These are phyloP conservation scores for Monochamus alternatus DNA, from an alignment of 2,888 invertebrate species.

Conservation along the genomic window DNA sequence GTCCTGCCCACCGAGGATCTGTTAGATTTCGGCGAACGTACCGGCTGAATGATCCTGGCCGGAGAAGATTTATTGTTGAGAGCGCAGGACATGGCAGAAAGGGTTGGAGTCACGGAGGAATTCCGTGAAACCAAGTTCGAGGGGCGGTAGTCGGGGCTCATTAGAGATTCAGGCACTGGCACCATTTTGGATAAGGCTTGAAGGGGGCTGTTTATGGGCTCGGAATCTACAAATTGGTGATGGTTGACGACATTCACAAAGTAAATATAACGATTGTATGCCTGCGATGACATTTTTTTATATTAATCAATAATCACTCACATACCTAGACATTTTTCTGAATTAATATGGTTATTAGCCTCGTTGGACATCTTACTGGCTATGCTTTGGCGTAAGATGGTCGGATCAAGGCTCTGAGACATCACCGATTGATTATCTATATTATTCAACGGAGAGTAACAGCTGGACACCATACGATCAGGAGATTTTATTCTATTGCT, in stretches of 20 bases:
- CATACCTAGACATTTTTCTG: slow-evolving; percentile 64
- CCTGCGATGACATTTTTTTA: background rate
- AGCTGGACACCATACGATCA: slow-evolving; percentile 83
- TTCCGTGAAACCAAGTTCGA: slow-evolving; percentile 58
- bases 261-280: too few species aligned
- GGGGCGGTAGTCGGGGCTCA: slow-evolving; percentile 85
- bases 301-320: background rate
- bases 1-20: slow-evolving; percentile 36
- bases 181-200: slow-evolving; percentile 90
- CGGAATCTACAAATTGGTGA: slow-evolving; percentile 59
- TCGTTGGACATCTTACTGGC: slow-evolving; percentile 57
- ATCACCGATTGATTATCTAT: slow-evolving; percentile 70
- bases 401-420: slow-evolving; percentile 79
- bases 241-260: background rate
- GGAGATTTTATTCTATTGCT: slow-evolving; percentile 76
- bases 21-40: slow-evolving; percentile 59
- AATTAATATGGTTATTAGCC: slow-evolving; percentile 51
- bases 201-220: slow-evolving; percentile 75
- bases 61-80: slow-evolving; percentile 33
- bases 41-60: slow-evolving; percentile 42
- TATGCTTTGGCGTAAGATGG: slow-evolving; percentile 71
- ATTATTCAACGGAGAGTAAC: slow-evolving; percentile 72
- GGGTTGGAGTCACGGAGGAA: slow-evolving; percentile 22
- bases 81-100: background rate
- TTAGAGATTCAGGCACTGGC: slow-evolving; percentile 89